Evolutionary conservation across 2,113 vertebrate species (phyloP), one percentile per base, ranked within the genome.

Genomic region (Stigmatopora nigra): DNA sequence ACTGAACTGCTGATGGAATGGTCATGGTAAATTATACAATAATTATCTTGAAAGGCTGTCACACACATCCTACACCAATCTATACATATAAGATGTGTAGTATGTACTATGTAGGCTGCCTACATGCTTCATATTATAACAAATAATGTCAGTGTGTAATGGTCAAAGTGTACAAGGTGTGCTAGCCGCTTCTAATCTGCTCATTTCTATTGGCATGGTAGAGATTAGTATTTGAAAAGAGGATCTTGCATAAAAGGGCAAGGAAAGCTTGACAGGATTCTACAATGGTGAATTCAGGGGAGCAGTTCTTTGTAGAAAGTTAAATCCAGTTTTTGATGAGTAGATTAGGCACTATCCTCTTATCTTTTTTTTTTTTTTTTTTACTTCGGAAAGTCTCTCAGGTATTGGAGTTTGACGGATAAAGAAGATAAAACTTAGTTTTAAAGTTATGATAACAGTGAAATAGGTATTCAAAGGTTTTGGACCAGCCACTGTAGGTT

Each of bases 191-290:
- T 76, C 70, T 86, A 89, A 87, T 88, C 87, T 76, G 36, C 73
- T 73, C 71, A 61, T 78, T 88, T 71, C 82, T 87, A 77, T 85
- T 77, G 71, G 79, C 78, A 84, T 86, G 81, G 87, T 87, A 0
- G 25, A 80, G 83, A 89, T 89, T 87, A 87, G 76, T 71, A 73
- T 73, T 80, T 61, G 76, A 84, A 86, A 61, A 84, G 82, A 82
- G 84, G 83, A 86, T 84, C 79, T 84, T 46, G 81, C 49, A 84
- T 72, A 78, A 77, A 77, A 78, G 78, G 69, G 73, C 69, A 62
- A 38, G 68, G 68, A 80, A 55, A 78, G 35, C 67, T 74, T 73
- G 14, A 68, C 64, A 63, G 78, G 73, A 73, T 83, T 77, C 64
- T 57, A 69, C 68, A 14, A 59, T 5, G 48, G 47, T 64, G 73